These are phyloP conservation scores for Bovichtus diacanthus DNA, from an alignment of 2,797 vertebrate genomes.

Conservation along the genomic window DNA sequence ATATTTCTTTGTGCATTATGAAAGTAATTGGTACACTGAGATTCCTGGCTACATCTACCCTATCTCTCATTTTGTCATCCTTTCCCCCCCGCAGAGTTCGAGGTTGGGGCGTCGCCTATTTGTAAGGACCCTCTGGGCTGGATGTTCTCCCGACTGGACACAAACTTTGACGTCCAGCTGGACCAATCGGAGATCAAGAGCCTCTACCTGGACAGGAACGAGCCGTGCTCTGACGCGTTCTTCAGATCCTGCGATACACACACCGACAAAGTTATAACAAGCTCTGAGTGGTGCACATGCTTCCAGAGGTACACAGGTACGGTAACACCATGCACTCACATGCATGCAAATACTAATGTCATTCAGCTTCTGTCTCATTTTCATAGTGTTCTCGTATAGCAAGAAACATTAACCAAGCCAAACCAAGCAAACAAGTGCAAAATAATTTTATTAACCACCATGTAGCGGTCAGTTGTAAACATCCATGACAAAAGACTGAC, in stretches of 20 bases:
- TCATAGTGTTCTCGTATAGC: background rate
- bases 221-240: conserved; percentile 91
- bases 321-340: background rate
- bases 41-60: background rate
- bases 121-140: conserved; percentile 96
- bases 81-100: conserved; percentile 84
- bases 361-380: background rate
- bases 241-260: conserved; percentile 94
- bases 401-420: background rate
- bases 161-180: conserved; percentile 93
- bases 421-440: too few relatives aligned
- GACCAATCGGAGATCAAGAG: conserved; percentile 94
- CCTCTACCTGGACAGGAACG: conserved; percentile 93
- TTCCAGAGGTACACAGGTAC: conserved; percentile 95
- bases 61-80: conserved; percentile 3
- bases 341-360: background rate
- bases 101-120: conserved; percentile 90
- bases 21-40: too few relatives aligned
- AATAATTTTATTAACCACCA: rapidly evolving
- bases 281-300: conserved; percentile 98
- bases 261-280: conserved; percentile 91
- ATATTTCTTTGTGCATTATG: background rate
- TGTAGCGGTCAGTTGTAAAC: too few relatives aligned
- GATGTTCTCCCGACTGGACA: conserved; percentile 98
- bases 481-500: background rate